These are phyloP conservation scores for Phasia obesa DNA, from an alignment of 2,888 invertebrate species.

Conservation along the genomic window DNA sequence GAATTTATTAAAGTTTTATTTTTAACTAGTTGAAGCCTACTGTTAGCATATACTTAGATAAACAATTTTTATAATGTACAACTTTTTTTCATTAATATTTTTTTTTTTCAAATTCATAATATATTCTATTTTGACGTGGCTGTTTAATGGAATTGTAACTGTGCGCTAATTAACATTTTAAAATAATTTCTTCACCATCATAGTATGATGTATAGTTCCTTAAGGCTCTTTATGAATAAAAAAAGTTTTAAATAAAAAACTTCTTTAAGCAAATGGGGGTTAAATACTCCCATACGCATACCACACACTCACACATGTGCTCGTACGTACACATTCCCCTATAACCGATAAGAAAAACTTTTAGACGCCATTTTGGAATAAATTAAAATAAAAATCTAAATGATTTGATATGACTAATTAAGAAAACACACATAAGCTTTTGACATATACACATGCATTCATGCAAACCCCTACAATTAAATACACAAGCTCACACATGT, in stretches of 20 bases:
- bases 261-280: constrained; percentile 40
- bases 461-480: neutral
- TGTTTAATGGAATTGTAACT: constrained; percentile 71
- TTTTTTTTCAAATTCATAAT: constrained; percentile 50
- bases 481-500: constrained; percentile 24
- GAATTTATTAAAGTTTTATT: neutral
- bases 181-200: constrained; percentile 69
- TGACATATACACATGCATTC: constrained; percentile 19
- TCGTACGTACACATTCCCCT: constrained; percentile 13
- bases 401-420: constrained; percentile 71
- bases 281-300: constrained; percentile 17
- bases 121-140: constrained; percentile 45
- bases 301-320: neutral
- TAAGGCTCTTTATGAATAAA: constrained; percentile 64
- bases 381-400: constrained; percentile 67
- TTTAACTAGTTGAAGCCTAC: constrained; percentile 16
- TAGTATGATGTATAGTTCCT: constrained; percentile 66
- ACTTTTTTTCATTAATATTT: constrained; percentile 33
- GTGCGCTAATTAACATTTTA: constrained; percentile 74
- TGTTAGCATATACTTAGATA: constrained; percentile 3
- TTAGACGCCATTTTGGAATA: constrained; percentile 69
- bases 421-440: constrained; percentile 64
- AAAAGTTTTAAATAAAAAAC: constrained; percentile 30
- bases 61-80: constrained; percentile 21
- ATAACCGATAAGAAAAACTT: constrained; percentile 55